Evolutionary conservation across 2,888 invertebrate species (phyloP), one percentile per base, ranked within the genome.

Genomic region (Drosophila prostipennis): DNA sequence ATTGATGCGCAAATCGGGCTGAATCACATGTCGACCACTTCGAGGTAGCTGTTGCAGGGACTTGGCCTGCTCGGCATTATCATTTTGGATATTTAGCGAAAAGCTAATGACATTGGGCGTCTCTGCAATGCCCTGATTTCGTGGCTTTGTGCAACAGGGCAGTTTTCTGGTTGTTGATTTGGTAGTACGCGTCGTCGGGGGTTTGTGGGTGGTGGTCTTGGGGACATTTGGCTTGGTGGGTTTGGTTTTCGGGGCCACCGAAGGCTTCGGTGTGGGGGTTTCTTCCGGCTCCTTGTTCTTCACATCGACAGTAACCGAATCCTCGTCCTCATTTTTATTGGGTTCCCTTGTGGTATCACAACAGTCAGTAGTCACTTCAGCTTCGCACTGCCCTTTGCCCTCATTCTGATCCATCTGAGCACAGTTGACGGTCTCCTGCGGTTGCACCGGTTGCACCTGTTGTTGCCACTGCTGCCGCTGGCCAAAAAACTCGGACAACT

Each of bases 71-170:
- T 45, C 29, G 8, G 16, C 3, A 1, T 19, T 36, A 6, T 46
- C 53, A 23, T 52, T 40, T 16, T 61, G 37, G 2, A 46, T 3
- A n/a, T 51, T 51, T 11, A 60, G 34, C 4, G 48, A 26, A 13
- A 60, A 52, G 16, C 51, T 39, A 13, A 45, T 53, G 5, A 23
- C 2, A 3, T n/a, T 48, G 1, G 16, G n/a, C 10, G 5, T 1
- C 11, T n/a, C 0, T 6, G n/a, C 2, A 26, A 14, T 29, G 2
- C 19, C 40, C 0, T 11, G 2, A 7, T 58, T 70, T 6, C 14
- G 7, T 3, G 43, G 6, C 40, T 77, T 77, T 0, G 46, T 55
- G 64, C 80, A 80, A 10, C 77, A 78, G 5, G 72, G 61, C 26
- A 77, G 23, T 29, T 75, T 70, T n/a, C 32, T 63, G 6, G 52